Evolutionary conservation across 2,888 invertebrate species (phyloP), one percentile per base, ranked within the genome.

Genomic region (Amiota mariae): DNA sequence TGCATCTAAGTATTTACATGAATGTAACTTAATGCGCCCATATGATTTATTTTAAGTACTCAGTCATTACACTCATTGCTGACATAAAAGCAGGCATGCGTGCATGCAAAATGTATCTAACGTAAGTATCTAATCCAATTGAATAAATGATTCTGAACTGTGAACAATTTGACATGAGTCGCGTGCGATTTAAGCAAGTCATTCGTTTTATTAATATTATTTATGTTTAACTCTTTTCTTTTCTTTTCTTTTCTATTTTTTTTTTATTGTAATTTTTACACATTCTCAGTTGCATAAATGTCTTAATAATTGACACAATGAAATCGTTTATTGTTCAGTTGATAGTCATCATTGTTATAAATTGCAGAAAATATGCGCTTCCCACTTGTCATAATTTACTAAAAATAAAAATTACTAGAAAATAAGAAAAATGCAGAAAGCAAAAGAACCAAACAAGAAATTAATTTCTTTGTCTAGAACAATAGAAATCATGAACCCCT

Each of bases 201-300:
- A 36, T 36, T 36, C 6, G 36, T 36, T 36, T 6, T 36, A 36
- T 36, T 6, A 36, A 36, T 36, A 36, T 36, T 36, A 36, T 36
- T 36, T 36, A 36, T 36, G 64, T 51, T 8, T 51, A 8, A 64
- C 12, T 54, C 24, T 24, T 24, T 24, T 24, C 24, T 24, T 24
- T n/a, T n/a, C n/a, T n/a, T 24, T 24, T 24, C 3, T 24, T 24
- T 3, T 3, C 1, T 1, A 2, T 61, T 70, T 57, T 61, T 13
- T 18, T 63, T 59, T 20, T 48, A 48, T 67, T 49, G 67, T 48
- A 10, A 24, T 46, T 64, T 46, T 64, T 13, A 20, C 18, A 81
- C 84, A 84, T 76, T 82, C 77, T 76, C 68, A 57, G 77, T 61
- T 71, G 71, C 79, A 80, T 83, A 84, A 83, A 85, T 85, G 82